These are phyloP conservation scores for Alligator sinensis DNA, from an alignment of 2,113 vertebrate species.

Conservation along the genomic window DNA sequence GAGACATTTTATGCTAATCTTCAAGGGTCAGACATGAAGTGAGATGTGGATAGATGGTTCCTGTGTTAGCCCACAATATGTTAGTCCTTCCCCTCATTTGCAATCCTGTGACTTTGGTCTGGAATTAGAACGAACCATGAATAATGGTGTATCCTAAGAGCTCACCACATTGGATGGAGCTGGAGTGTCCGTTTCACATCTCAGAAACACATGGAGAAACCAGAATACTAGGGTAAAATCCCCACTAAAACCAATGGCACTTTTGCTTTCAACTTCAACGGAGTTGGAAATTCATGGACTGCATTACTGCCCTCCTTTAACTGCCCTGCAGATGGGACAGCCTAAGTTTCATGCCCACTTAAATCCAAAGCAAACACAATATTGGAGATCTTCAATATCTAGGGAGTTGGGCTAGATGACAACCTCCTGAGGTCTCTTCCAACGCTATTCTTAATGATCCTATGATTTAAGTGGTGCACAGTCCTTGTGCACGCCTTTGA, in stretches of 20 bases:
- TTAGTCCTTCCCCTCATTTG: not conserved
- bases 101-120: not conserved
- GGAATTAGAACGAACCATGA: no score
- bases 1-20: not conserved
- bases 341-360: not conserved
- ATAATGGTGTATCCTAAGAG: no score
- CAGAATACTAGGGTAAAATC: constrained; percentile 18
- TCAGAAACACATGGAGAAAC: not conserved
- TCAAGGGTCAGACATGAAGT: fast-evolving
- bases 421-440: no score
- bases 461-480: not conserved
- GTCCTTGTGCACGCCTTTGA: not conserved
- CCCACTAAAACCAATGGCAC: constrained; percentile 3
- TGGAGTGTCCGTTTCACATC: no score
- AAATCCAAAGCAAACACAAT: constrained; percentile 3
- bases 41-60: not conserved
- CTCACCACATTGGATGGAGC: no score
- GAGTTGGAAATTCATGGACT: not conserved
- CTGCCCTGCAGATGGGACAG: not conserved
- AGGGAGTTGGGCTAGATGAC: no score
- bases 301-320: not conserved
- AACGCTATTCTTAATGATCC: no score
- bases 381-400: not conserved
- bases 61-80: fast-evolving
- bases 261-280: not conserved